Percentiles rank a stretch among this genome's conserved stretches.
Evolutionary conservation across 2,113 vertebrate genomes (phyloP).

Genomic region (Tretioscincus oriximinensis): DNA sequence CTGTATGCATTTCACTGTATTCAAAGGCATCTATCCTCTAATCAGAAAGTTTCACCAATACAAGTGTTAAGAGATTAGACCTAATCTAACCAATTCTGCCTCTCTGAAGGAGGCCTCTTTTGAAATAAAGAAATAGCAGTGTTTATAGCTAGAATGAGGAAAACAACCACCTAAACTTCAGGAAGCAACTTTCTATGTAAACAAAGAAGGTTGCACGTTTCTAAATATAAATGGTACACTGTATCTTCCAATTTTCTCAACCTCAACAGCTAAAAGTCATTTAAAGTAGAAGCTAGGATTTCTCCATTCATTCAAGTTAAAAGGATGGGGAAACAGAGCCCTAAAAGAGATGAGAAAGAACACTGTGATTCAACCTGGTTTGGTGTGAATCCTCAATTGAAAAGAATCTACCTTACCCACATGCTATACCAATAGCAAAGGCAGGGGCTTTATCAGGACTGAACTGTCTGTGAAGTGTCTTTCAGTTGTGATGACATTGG

Average conservation of each 20-base stretch:
- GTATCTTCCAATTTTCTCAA: background rate
- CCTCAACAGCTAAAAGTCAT: background rate
- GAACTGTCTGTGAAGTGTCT: background rate
- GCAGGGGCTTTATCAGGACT: background rate
- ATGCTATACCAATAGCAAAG: background rate
- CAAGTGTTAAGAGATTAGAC: background rate
- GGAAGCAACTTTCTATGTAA: background rate
- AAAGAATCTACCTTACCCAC: background rate
- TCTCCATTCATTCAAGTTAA: background rate
- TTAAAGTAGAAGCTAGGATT: background rate
- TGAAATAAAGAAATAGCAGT: background rate
- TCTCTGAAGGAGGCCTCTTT: background rate
- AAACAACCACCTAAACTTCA: background rate
- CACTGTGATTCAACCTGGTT: background rate
- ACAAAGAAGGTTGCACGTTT: background rate
- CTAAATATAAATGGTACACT: background rate
- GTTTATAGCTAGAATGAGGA: background rate
- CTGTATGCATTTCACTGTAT: too few species aligned
- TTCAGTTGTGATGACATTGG: background rate
- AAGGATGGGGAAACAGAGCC: background rate
- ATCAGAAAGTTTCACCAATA: background rate
- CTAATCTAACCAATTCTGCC: background rate
- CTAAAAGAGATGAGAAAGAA: background rate
- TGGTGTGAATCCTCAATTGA: background rate
- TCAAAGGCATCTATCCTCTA: too few species aligned